Conservation (phyloP, 30 jellyfish, hydroid and myxozoan species). For the Pelagia noctiluca region DNA sequence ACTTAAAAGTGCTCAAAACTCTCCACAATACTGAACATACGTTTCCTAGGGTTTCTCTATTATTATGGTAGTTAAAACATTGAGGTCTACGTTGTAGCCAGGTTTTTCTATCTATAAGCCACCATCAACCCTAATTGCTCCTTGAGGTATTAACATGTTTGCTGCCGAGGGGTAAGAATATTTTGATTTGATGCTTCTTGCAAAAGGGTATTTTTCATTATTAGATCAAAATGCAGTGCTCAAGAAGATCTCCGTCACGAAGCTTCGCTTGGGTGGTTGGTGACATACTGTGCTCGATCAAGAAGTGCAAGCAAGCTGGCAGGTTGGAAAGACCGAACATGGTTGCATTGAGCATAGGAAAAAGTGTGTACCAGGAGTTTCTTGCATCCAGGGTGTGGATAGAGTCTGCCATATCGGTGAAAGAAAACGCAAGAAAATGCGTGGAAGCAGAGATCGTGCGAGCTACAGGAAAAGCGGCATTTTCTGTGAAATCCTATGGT, state of each 20-base stretch:
- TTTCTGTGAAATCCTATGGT: constrained; percentile 67
- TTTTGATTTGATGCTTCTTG: no score
- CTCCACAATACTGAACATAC: no score
- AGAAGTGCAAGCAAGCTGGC: constrained; percentile 11
- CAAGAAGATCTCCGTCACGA: no score
- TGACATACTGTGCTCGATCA: constrained; percentile 69
- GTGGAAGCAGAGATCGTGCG: constrained; percentile 60
- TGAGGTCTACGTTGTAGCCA: no score
- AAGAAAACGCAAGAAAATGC: constrained; percentile 35
- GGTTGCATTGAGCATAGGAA: constrained; percentile 48
- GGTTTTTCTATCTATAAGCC: no score
- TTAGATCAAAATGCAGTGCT: no score
- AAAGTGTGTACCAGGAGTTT: constrained; percentile 44
- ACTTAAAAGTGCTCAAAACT: no score
- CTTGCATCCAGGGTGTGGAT: constrained; percentile 25
- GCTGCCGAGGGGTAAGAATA: no score
- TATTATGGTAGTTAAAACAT: no score
- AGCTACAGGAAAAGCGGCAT: constrained; percentile 42
- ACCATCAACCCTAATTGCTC: no score
- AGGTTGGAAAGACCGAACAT: constrained; percentile 30
- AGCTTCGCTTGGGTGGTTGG: constrained; percentile 84
- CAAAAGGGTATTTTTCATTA: not conserved
- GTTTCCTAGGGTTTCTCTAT: no score
- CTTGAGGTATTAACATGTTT: no score
- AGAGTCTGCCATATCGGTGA: constrained; percentile 44